These are phyloP conservation scores for Lepas anatifera DNA, from an alignment of 2,888 invertebrate genomes.

Conservation along the genomic window DNA sequence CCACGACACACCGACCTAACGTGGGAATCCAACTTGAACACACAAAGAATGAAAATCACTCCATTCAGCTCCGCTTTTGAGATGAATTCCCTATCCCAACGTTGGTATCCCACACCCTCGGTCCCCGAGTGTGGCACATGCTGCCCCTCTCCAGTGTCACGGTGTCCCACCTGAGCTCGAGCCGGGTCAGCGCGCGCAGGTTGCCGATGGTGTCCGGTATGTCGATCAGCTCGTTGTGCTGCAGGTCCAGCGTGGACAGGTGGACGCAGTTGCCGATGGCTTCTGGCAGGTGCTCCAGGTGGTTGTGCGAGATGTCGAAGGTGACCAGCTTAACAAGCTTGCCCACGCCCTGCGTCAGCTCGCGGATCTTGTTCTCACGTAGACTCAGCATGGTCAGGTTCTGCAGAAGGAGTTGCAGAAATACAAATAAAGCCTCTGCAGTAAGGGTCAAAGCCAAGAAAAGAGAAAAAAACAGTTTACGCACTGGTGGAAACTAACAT, in stretches of 20 bases:
- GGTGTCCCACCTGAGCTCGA: slow-evolving; percentile 54
- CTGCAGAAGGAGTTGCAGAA: too few relatives aligned
- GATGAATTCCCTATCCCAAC: too few relatives aligned
- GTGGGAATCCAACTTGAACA: too few relatives aligned
- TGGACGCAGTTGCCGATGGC: slow-evolving; percentile 93
- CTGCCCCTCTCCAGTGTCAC: neutral
- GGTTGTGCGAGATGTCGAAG: slow-evolving; percentile 97
- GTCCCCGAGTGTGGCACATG: neutral
- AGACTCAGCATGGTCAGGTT: slow-evolving; percentile 96
- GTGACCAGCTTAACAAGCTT: slow-evolving; percentile 80
- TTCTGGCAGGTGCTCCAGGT: slow-evolving; percentile 86
- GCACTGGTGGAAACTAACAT: too few relatives aligned
- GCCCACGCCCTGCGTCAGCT: slow-evolving; percentile 87
- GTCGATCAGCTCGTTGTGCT: slow-evolving; percentile 95
- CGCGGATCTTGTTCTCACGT: slow-evolving; percentile 94
- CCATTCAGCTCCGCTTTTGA: too few relatives aligned
- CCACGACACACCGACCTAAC: too few relatives aligned
- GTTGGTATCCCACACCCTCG: too few relatives aligned
- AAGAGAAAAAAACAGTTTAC: too few relatives aligned
- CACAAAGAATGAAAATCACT: too few relatives aligned
- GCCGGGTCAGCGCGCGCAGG: slow-evolving; percentile 66
- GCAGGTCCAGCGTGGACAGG: slow-evolving; percentile 87
- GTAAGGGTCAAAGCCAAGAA: too few relatives aligned
- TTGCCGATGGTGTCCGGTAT: slow-evolving; percentile 94
- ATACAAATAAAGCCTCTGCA: too few relatives aligned